Conservation (phyloP, 2,113 vertebrate genomes). For the Paradoxurus hermaphroditus region DNA sequence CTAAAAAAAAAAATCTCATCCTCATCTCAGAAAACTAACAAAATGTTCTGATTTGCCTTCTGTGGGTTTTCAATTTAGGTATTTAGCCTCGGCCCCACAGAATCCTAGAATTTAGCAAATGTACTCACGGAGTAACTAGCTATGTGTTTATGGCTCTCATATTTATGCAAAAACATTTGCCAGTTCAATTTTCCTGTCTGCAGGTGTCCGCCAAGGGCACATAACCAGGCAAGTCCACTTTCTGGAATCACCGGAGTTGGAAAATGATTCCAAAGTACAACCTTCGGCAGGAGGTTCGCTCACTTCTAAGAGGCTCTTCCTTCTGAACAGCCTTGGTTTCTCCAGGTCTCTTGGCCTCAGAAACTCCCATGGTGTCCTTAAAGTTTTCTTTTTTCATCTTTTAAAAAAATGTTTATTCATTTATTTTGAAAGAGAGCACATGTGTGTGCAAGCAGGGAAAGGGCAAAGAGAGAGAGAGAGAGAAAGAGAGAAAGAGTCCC, state of each 20-base stretch:
- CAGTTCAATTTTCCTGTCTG: not conserved
- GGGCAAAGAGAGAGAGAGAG: too few species aligned
- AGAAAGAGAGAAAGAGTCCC: too few species aligned
- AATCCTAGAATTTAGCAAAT: not conserved
- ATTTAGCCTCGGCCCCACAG: not conserved
- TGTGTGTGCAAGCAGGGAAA: too few species aligned
- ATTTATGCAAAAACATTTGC: not conserved
- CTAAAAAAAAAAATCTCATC: not conserved
- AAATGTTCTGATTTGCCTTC: not conserved
- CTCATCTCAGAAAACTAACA: not conserved
- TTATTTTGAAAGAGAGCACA: too few species aligned
- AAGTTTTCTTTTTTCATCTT: not conserved
- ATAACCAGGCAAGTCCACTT: not conserved
- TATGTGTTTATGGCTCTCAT: not conserved
- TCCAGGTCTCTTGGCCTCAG: not conserved
- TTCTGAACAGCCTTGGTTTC: rapidly evolving
- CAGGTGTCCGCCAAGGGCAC: not conserved
- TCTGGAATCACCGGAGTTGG: not conserved
- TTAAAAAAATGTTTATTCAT: too few species aligned
- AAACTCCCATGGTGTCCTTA: not conserved
- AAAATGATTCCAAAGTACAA: not conserved
- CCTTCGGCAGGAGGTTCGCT: not conserved
- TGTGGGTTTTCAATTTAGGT: not conserved
- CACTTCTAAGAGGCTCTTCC: not conserved
- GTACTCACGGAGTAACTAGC: not conserved